Evolutionary conservation across 2,113 vertebrate species (phyloP).

Genomic region (Bungarus multicinctus): DNA sequence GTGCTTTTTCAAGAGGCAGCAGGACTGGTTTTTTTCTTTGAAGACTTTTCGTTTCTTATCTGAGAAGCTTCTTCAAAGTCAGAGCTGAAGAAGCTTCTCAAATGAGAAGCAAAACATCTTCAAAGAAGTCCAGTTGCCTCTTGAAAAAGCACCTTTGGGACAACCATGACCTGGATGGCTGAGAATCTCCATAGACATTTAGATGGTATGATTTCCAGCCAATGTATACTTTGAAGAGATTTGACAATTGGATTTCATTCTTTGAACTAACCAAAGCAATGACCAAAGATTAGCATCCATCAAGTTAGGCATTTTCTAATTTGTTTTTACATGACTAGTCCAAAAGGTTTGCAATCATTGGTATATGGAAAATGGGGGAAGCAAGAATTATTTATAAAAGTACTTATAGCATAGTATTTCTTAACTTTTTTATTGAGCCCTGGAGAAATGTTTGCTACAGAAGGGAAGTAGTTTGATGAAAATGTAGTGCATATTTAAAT

Average conservation of each 20-base stretch:
- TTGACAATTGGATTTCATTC: not conserved
- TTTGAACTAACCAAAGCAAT: not conserved
- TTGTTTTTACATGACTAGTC: not conserved
- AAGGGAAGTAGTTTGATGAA: not conserved
- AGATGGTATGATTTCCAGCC: not conserved
- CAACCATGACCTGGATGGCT: not conserved
- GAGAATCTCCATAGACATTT: not conserved
- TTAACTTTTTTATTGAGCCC: not conserved
- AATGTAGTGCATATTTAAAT: not conserved
- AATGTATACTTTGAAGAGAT: not conserved
- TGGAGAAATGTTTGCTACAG: not conserved
- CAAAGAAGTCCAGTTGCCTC: too few species aligned
- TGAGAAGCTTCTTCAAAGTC: not conserved
- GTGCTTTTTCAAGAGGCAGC: not conserved
- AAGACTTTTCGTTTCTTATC: not conserved
- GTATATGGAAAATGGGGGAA: not conserved
- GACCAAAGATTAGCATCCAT: not conserved
- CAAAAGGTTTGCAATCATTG: not conserved
- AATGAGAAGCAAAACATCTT: too few species aligned
- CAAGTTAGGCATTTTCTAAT: not conserved
- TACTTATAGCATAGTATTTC: not conserved
- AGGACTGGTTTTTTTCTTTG: not conserved
- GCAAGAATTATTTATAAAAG: not conserved
- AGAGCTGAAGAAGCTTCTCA: too few species aligned
- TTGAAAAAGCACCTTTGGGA: not conserved